Evolutionary conservation across 1,140 invertebrate species (phyloP), one percentile per base, ranked within the genome.

Genomic region (Saxidomus purpurata): DNA sequence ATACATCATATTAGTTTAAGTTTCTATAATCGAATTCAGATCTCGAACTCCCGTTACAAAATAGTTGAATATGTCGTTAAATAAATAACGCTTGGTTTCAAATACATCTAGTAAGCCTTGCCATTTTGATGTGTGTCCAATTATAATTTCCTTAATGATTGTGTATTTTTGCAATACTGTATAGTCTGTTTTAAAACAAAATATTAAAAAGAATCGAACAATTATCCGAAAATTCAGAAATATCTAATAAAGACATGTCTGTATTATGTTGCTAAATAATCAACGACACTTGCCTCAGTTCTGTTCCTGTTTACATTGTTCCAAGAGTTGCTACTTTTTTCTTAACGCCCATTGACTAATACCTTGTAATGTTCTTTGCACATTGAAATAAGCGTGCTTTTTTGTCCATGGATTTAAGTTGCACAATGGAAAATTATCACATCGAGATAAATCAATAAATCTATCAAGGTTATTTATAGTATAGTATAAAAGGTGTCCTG

Each of bases 381-480:
- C 9, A 81, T 19, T 6, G 6, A 34, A 17, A 61, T n/a, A 15
- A 81, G 25, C 49, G 59, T 40, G 38, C 38, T 9, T 19, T 11
- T 17, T 8, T 81, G 49, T 81, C 79, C 22, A 9, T 40, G 9
- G 79, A 81, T 59, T 36, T 36, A 11, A 49, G 74, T 25, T 77
- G 43, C 4, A 61, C n/a, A n/a, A 11, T 13, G 36, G 38, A 8
- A n/a, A n/a, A 38, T 1, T 40, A 40, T n/a, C 9, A 49, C 2
- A 76, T 22, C 31, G 19, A 1, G 79, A 52, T 25, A 81, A n/a
- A 61, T 81, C 28, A 28, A 83, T 36, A 67, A 63, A 83, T 25
- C 81, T 43, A 31, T 67, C 61, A 47, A 83, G 55, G 61, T 83
- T 83, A 67, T 47, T 49, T 40, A 67, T 40, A 22, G 43, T 34